phyloP scores from a whole-genome alignment of 1,140 invertebrate species.

The Drosophila fuyamai region DNA sequence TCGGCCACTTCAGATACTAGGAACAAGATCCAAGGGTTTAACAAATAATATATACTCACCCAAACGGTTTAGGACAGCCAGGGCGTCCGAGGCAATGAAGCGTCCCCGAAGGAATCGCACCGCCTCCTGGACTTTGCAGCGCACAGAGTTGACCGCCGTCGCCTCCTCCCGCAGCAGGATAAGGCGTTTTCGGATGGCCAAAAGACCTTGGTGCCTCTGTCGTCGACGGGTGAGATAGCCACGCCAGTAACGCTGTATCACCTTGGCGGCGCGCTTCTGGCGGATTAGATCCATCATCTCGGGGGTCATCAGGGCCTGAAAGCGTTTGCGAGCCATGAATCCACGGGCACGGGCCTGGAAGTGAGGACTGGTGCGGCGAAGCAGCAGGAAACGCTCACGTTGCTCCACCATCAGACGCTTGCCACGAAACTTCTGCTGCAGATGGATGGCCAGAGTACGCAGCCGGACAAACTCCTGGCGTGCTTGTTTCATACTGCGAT shows the following conservation, averaged over 20 bases:
- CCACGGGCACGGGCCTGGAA: conserved; percentile 85
- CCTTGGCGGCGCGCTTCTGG: conserved; percentile 86
- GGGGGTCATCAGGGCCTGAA: conserved; percentile 84
- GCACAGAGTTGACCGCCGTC: conserved; percentile 84
- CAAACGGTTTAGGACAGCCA: conserved; percentile 66
- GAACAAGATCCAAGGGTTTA: too few relatives aligned
- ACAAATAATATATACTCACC: conserved; percentile 47
- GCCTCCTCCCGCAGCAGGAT: conserved; percentile 84
- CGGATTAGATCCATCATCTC: conserved; percentile 85
- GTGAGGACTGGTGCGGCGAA: conserved; percentile 63
- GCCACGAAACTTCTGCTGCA: conserved; percentile 85
- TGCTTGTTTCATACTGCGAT: conserved; percentile 60
- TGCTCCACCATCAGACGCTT: conserved; percentile 76
- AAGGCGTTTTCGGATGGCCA: conserved; percentile 85
- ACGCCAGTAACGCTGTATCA: conserved; percentile 89
- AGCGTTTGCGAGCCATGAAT: conserved; percentile 85
- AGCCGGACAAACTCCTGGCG: conserved; percentile 79
- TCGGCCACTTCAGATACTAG: background rate
- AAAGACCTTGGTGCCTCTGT: conserved; percentile 68
- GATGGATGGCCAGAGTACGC: conserved; percentile 69
- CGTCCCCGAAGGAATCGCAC: conserved; percentile 70
- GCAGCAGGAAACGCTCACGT: conserved; percentile 43
- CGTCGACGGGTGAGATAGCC: conserved; percentile 86
- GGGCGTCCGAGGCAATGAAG: conserved; percentile 67
- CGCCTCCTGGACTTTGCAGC: conserved; percentile 62